Evolutionary conservation across 2,888 invertebrate genomes (phyloP).

Genomic region (Dermolepida albohirtum): DNA sequence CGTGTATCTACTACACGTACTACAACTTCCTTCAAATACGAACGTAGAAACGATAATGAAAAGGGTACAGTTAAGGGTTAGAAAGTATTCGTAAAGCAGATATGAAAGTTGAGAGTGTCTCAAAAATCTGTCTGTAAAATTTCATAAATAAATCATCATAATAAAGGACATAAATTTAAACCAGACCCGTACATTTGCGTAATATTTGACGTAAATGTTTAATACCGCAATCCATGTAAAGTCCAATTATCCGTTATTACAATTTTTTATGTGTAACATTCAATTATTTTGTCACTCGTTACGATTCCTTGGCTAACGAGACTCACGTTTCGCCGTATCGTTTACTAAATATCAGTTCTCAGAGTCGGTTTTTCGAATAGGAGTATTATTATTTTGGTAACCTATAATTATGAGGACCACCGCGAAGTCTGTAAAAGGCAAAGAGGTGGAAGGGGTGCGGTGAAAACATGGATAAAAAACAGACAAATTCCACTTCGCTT

Average conservation of each 20-base stretch:
- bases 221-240: conserved; percentile 7
- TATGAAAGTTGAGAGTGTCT: too few species aligned
- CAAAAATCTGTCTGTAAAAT: background rate
- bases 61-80: too few species aligned
- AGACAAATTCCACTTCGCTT: background rate
- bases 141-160: too few species aligned
- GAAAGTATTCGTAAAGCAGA: too few species aligned
- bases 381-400: conserved; percentile 62
- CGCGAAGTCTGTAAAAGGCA: conserved; percentile 56
- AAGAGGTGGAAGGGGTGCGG: background rate
- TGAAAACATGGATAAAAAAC: background rate
- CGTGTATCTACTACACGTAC: too few species aligned
- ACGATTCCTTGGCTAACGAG: conserved; percentile 52
- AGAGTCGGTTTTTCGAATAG: conserved; percentile 62
- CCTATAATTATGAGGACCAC: conserved; percentile 64
- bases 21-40: too few species aligned
- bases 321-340: conserved; percentile 58
- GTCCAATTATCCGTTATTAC: conserved; percentile 24
- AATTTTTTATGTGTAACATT: conserved; percentile 45
- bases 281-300: conserved; percentile 42
- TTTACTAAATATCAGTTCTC: conserved; percentile 63
- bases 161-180: too few species aligned
- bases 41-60: too few species aligned
- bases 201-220: background rate
- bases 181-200: background rate